phyloP scores from a whole-genome alignment of 30 jellyfish, hydroid and myxozoan species.

The Aurelia coerulea region DNA sequence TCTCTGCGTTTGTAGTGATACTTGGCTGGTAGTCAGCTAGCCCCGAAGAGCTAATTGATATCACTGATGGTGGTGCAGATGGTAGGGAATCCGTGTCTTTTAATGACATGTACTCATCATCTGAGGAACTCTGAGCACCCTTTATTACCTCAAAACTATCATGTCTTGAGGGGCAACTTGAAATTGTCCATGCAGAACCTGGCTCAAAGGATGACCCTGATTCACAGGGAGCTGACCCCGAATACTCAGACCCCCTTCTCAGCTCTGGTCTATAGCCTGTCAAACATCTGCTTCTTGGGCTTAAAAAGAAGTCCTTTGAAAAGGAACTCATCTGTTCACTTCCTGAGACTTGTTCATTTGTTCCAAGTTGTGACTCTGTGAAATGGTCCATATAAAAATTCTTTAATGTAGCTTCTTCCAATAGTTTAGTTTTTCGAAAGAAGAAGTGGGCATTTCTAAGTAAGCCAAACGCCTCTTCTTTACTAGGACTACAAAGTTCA shows the following conservation, averaged over 20 bases:
- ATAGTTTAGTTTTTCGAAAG: conserved; percentile 16
- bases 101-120: conserved; percentile 42
- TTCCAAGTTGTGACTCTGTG: neutral
- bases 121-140: conserved; percentile 46
- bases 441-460: conserved; percentile 30
- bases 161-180: conserved; percentile 52
- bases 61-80: conserved; percentile 34
- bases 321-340: neutral
- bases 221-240: neutral
- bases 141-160: conserved; percentile 68
- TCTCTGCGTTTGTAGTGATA: conserved; percentile 11
- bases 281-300: conserved; percentile 10
- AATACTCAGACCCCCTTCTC: neutral
- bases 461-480: conserved; percentile 52
- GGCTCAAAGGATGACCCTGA: conserved; percentile 42
- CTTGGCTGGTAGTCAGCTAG: conserved; percentile 22
- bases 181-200: conserved; percentile 38
- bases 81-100: conserved; percentile 51
- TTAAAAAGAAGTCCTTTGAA: conserved; percentile 21
- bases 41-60: conserved; percentile 15
- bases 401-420: neutral
- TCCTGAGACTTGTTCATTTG: neutral
- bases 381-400: neutral
- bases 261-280: neutral
- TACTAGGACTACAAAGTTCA: conserved; percentile 66